phyloP scores from a whole-genome alignment of 2,888 invertebrate genomes.

The Sclerodermus sp. region DNA sequence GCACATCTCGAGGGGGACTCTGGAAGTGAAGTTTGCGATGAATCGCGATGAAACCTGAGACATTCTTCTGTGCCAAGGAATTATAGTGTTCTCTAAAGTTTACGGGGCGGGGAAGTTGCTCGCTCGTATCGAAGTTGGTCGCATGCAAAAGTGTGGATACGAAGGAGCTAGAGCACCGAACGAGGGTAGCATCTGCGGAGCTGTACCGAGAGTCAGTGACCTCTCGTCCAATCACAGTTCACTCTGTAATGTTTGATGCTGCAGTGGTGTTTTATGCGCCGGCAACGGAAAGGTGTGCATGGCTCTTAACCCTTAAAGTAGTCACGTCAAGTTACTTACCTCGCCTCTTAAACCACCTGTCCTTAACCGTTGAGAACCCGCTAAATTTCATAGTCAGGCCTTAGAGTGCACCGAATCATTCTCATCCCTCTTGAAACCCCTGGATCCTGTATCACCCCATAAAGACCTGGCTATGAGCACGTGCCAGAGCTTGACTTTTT shows the following conservation, averaged over 20 bases:
- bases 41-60: too few species aligned
- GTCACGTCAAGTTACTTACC: not conserved
- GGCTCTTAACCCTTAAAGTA: not conserved
- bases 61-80: too few species aligned
- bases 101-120: not conserved
- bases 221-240: conserved; percentile 42
- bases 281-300: conserved; percentile 51
- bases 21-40: too few species aligned
- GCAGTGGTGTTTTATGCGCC: conserved; percentile 53
- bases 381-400: not conserved
- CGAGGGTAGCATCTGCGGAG: conserved; percentile 22
- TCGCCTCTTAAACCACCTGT: not conserved
- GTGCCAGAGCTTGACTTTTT: too few species aligned
- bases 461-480: too few species aligned
- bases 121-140: conserved; percentile 21
- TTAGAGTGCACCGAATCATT: not conserved
- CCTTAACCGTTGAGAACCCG: not conserved
- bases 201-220: conserved; percentile 47
- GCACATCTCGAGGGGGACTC: too few species aligned
- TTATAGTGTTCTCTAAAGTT: not conserved
- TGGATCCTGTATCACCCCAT: not conserved
- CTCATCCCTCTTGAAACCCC: not conserved
- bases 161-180: conserved; percentile 8
- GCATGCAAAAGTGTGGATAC: conserved; percentile 28
- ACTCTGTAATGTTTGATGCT: conserved; percentile 53